These are phyloP conservation scores for Trichogramma dendrolimi DNA, from an alignment of 2,888 invertebrate species.

Conservation along the genomic window DNA sequence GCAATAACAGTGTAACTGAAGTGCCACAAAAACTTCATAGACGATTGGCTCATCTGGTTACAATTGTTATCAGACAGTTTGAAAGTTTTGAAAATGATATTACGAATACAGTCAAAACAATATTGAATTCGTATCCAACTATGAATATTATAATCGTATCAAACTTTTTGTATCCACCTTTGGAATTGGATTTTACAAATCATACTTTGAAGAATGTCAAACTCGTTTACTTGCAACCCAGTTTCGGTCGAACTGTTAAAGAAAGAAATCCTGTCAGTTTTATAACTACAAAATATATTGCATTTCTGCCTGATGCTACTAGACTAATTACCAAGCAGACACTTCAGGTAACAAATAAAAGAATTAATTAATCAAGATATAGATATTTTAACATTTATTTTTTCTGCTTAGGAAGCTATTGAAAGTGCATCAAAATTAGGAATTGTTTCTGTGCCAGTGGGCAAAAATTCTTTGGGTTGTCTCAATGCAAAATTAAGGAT, in stretches of 20 bases:
- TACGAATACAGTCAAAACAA: slow-evolving; percentile 69
- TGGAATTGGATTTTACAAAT: slow-evolving; percentile 64
- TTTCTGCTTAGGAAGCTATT: slow-evolving; percentile 40
- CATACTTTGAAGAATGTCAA: slow-evolving; percentile 63
- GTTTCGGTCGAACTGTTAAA: slow-evolving; percentile 60
- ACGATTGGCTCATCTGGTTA: slow-evolving; percentile 56
- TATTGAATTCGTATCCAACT: slow-evolving; percentile 68
- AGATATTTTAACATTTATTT: slow-evolving; percentile 8
- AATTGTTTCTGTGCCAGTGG: slow-evolving; percentile 57
- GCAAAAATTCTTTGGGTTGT: slow-evolving; percentile 60
- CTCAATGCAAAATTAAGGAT: slow-evolving; percentile 68
- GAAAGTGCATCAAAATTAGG: slow-evolving; percentile 39
- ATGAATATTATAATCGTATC: slow-evolving; percentile 72
- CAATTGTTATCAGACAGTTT: slow-evolving; percentile 77
- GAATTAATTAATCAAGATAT: not conserved
- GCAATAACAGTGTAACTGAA: slow-evolving; percentile 33
- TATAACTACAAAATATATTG: slow-evolving; percentile 70
- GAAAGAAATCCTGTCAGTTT: slow-evolving; percentile 65
- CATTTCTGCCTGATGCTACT: slow-evolving; percentile 77
- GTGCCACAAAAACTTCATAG: slow-evolving; percentile 44
- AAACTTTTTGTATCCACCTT: slow-evolving; percentile 75
- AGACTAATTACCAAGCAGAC: slow-evolving; percentile 63
- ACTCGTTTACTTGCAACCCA: slow-evolving; percentile 64
- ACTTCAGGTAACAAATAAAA: slow-evolving; percentile 54
- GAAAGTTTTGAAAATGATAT: slow-evolving; percentile 84